Base-by-base conservation (phyloP, 2,888 invertebrate genomes). In the Ormyrus labotus region DNA sequence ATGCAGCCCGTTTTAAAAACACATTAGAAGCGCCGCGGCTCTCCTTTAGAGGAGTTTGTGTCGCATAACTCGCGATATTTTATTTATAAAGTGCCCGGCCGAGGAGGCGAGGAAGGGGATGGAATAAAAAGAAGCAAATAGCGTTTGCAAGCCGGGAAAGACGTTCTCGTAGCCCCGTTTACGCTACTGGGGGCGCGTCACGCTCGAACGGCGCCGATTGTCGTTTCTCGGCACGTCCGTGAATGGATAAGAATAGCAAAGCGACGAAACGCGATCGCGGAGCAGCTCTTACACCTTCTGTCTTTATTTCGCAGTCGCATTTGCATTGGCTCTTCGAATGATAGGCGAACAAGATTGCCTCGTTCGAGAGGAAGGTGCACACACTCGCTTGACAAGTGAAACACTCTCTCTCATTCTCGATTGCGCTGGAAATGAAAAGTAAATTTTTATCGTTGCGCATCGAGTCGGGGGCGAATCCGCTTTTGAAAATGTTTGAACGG, bases 151-250 rank as follows among this genome's bases (percentile, higher is more conserved):
- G 19, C 19, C 19, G 19, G 19, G 19, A 19, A 19, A 19, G 19
- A 19, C 1, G 19, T 19, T 1, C 19, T 19, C 19, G 19, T 19
- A 19, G 19, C 19, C 13, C 47, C 19, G 48, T 64, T 10, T 48
- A 67, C 19, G 13, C 9, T 19, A 13, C 34, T 51, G 9, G 53
- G 3, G 3, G 19, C 48, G 69, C 58, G n/a, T n/a, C 57, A 19
- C 65, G 74, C 5, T 7, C 55, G 64, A 6, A 45, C 73, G 55
- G 6, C 19, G 53, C n/a, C 55, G 53, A 78, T 78, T 71, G 78
- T 73, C 61, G 72, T 78, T 78, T 72, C 78, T 13, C 60, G 34
- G 78, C 78, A 73, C 73, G 78, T 73, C 61, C 72, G 10, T 55
- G 72, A 78, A 73, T 68, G 78, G 78, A 73, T 73, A 67, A 78